Evolutionary conservation across 1,140 invertebrate genomes (phyloP).

Genomic region (Chymomyza costata): DNA sequence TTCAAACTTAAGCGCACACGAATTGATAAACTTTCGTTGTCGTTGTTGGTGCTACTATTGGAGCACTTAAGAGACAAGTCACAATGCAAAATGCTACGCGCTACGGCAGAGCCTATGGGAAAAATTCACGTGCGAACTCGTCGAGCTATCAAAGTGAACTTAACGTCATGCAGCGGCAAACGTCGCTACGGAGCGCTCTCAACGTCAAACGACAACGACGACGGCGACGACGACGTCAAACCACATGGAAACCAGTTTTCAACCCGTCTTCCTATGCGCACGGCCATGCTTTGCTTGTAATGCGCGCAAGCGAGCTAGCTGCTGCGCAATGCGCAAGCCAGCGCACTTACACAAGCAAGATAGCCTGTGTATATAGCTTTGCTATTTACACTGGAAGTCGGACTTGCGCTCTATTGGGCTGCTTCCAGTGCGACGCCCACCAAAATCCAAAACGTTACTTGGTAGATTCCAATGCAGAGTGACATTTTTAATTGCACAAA

Average conservation of each 20-base stretch:
- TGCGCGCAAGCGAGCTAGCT: conserved; percentile 23
- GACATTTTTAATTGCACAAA: conserved; percentile 63
- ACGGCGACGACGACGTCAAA: conserved; percentile 21
- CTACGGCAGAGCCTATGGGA: conserved; percentile 30
- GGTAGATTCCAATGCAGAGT: conserved; percentile 66
- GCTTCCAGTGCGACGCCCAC: conserved; percentile 61
- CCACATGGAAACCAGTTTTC: conserved; percentile 56
- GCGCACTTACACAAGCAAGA: conserved; percentile 9
- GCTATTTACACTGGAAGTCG: conserved; percentile 61
- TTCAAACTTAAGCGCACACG: no score
- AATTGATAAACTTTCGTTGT: background rate
- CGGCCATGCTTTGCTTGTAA: background rate
- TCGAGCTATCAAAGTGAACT: conserved; percentile 76
- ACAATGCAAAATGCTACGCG: conserved; percentile 3
- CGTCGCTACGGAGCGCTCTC: conserved; percentile 66
- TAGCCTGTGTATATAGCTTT: no score
- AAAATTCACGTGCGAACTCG: conserved; percentile 75
- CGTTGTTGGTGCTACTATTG: conserved; percentile 1
- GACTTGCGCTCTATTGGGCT: conserved; percentile 68
- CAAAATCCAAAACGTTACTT: conserved; percentile 18
- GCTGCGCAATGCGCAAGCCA: background rate
- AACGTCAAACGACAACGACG: conserved; percentile 16
- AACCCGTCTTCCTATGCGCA: conserved; percentile 33
- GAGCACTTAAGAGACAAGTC: conserved; percentile 7
- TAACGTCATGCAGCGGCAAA: conserved; percentile 73